Percentiles rank a stretch among this genome's conserved stretches.
Evolutionary conservation across 2,113 vertebrate genomes (phyloP).

Genomic region (Chloropsis cyanopogon): DNA sequence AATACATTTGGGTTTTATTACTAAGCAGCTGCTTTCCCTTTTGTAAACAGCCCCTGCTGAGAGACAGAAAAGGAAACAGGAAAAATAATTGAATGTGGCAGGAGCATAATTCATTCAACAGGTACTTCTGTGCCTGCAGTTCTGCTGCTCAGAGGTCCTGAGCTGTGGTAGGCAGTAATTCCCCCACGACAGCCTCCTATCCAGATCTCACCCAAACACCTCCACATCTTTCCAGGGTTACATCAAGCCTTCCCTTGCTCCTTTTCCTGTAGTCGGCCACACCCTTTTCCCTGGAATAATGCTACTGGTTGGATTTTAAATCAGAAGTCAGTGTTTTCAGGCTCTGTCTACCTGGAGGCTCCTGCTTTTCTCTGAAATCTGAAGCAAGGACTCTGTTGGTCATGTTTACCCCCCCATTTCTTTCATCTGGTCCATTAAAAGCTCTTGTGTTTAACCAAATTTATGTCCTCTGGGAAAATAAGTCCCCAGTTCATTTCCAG

Average conservation of each 20-base stretch:
- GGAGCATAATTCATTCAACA: background rate
- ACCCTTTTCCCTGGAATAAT: background rate
- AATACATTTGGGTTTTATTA: background rate
- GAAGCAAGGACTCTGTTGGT: background rate
- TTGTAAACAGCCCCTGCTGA: background rate
- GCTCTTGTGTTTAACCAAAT: background rate
- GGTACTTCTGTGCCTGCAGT: background rate
- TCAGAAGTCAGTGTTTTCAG: background rate
- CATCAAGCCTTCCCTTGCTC: background rate
- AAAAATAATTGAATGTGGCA: background rate
- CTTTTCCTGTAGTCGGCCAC: background rate
- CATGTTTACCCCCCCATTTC: background rate
- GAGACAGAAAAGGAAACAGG: background rate
- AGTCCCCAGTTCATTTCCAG: background rate
- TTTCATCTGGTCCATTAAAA: background rate
- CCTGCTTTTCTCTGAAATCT: background rate
- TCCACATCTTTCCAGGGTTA: background rate
- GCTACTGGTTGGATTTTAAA: background rate
- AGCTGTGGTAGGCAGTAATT: background rate
- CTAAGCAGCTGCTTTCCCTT: background rate
- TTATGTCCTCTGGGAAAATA: background rate
- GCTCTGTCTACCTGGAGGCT: background rate
- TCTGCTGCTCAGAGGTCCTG: background rate
- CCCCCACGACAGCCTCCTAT: accelerated
- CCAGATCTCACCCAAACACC: background rate